Conservation (phyloP, 2,113 vertebrate species). For the Rousettus leschenaultii region DNA sequence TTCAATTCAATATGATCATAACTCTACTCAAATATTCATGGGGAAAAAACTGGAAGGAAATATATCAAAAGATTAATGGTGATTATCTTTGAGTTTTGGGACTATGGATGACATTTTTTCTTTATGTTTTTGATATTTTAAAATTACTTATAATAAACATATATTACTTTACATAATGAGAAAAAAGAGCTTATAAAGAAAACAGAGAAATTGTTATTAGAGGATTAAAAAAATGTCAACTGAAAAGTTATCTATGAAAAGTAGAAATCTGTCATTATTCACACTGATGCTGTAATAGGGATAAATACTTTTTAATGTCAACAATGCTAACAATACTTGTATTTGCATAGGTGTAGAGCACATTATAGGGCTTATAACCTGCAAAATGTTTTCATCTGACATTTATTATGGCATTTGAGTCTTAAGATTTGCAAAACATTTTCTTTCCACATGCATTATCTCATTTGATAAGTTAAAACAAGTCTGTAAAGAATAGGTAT, state of each 20-base stretch:
- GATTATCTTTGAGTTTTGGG: conserved; percentile 11
- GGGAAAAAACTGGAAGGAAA: neutral
- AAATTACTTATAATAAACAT: neutral
- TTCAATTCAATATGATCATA: conserved; percentile 14
- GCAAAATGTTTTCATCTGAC: neutral
- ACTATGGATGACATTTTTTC: conserved; percentile 13
- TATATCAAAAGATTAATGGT: conserved; percentile 33
- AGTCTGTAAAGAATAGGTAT: neutral
- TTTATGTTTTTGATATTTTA: conserved; percentile 27
- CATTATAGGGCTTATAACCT: neutral
- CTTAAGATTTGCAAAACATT: neutral
- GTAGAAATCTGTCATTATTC: neutral
- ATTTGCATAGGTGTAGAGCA: neutral
- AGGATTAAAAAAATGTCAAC: neutral
- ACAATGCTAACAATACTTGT: neutral
- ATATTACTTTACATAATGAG: neutral
- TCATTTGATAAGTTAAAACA: neutral
- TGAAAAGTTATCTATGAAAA: neutral
- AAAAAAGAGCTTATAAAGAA: neutral
- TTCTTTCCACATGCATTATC: neutral
- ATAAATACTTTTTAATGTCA: neutral
- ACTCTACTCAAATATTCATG: neutral
- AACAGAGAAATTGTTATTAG: neutral
- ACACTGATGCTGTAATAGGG: neutral
- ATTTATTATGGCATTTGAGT: neutral